These are phyloP conservation scores for Melieria picta DNA, from an alignment of 2,888 invertebrate species.

Conservation along the genomic window DNA sequence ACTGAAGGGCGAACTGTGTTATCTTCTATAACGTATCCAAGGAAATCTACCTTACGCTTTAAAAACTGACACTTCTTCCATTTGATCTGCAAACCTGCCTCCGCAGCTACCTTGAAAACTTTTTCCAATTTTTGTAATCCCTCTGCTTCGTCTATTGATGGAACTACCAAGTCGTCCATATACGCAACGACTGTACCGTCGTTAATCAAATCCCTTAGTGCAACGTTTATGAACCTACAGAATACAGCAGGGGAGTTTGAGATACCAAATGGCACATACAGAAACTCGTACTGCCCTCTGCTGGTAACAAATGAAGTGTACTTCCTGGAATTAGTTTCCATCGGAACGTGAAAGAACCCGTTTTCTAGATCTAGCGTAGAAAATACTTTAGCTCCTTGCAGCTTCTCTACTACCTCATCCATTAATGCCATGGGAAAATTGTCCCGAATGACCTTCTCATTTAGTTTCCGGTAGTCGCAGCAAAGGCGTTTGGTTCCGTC, in stretches of 20 bases:
- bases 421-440: constrained; percentile 38
- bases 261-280: constrained; percentile 30
- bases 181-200: constrained; percentile 27
- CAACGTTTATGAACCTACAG: constrained; percentile 16
- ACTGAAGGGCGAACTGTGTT: constrained; percentile 23
- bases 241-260: constrained; percentile 30
- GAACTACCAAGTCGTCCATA: too few species aligned
- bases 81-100: too few species aligned
- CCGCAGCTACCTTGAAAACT: too few species aligned
- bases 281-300: constrained; percentile 36
- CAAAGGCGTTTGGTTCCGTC: constrained; percentile 35
- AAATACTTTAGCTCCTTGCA: constrained; percentile 26
- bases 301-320: constrained; percentile 36
- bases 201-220: constrained; percentile 12
- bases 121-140: too few species aligned
- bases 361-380: too few species aligned
- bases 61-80: too few species aligned
- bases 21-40: background rate
- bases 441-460: constrained; percentile 33
- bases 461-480: constrained; percentile 33
- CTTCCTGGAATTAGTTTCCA: constrained; percentile 25
- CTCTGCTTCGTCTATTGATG: too few species aligned
- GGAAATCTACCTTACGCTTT: too few species aligned
- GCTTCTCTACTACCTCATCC: constrained; percentile 32
- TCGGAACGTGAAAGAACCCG: constrained; percentile 40